These are phyloP conservation scores for Percopsis omiscomaycus DNA, from an alignment of 2,797 vertebrate species.

Conservation along the genomic window DNA sequence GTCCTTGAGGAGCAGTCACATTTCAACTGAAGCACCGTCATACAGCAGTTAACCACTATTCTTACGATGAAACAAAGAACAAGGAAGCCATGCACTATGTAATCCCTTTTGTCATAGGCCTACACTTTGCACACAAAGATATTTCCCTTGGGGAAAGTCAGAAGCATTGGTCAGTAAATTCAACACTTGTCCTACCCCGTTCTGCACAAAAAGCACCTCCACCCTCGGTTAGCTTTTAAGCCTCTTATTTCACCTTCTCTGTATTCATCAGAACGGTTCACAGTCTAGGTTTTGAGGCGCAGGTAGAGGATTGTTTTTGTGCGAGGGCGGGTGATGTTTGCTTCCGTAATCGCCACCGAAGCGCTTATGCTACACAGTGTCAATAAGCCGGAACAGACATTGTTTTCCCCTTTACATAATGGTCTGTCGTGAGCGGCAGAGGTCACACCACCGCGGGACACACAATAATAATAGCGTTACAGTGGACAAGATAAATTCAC, in stretches of 20 bases:
- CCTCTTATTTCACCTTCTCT: constrained; percentile 55
- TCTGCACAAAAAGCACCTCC: constrained; percentile 26
- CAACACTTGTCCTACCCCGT: constrained; percentile 23
- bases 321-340: constrained; percentile 58
- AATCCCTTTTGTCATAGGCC: background rate
- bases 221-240: constrained; percentile 58
- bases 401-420: constrained; percentile 49
- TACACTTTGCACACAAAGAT: background rate
- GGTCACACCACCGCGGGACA: constrained; percentile 7
- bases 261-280: constrained; percentile 47
- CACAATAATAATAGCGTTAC: background rate
- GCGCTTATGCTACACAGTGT: constrained; percentile 43
- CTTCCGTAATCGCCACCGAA: constrained; percentile 54
- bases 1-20: no score
- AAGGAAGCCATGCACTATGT: no score
- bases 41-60: no score
- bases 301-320: constrained; percentile 57
- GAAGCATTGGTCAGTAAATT: background rate
- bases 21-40: no score
- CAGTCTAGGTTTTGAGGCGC: constrained; percentile 53
- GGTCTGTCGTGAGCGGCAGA: constrained; percentile 25
- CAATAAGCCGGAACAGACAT: constrained; percentile 51
- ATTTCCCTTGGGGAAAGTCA: background rate
- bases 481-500: background rate
- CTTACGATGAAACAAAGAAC: no score